Percentiles rank a stretch among this genome's conserved stretches.
phyloP scores from a whole-genome alignment of 2,888 invertebrate genomes.

The Drosophila mercatorum region DNA sequence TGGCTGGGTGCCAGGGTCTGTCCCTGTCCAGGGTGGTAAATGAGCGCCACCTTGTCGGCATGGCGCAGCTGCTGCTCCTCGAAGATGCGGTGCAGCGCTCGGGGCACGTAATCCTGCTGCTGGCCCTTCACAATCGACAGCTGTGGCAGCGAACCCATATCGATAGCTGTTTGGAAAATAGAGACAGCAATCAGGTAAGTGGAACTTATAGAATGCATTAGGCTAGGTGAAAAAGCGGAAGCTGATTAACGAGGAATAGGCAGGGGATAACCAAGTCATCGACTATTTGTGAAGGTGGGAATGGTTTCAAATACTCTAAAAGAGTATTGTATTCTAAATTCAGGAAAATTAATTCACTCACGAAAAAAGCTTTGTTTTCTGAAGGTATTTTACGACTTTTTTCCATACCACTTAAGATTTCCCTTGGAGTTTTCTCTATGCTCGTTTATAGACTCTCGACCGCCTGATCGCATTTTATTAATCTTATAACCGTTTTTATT shows the following conservation, averaged over 20 bases:
- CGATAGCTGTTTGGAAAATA: slow-evolving; percentile 5
- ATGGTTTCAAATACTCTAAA: too few species aligned
- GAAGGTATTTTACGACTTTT: too few species aligned
- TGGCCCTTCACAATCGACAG: slow-evolving; percentile 89
- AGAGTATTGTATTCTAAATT: too few species aligned
- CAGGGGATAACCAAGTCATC: too few species aligned
- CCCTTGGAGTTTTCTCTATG: neutral
- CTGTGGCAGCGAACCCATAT: slow-evolving; percentile 91
- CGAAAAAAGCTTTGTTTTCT: too few species aligned
- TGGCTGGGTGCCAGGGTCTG: slow-evolving; percentile 59
- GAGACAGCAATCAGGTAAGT: neutral
- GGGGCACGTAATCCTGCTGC: slow-evolving; percentile 85
- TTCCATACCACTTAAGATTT: too few species aligned
- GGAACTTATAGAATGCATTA: neutral
- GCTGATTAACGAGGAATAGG: too few species aligned
- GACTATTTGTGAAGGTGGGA: too few species aligned
- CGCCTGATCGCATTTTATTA: neutral
- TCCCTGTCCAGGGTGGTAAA: slow-evolving; percentile 85
- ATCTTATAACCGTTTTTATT: neutral
- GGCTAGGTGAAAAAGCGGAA: neutral
- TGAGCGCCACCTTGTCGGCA: slow-evolving; percentile 87
- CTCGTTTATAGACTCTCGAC: neutral
- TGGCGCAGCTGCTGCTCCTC: slow-evolving; percentile 86
- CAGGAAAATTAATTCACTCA: too few species aligned
- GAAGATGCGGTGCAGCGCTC: slow-evolving; percentile 87